Percentiles rank a stretch among this genome's conserved stretches.
phyloP scores from a whole-genome alignment of 2,888 invertebrate genomes.

The Epinotia nisella region DNA sequence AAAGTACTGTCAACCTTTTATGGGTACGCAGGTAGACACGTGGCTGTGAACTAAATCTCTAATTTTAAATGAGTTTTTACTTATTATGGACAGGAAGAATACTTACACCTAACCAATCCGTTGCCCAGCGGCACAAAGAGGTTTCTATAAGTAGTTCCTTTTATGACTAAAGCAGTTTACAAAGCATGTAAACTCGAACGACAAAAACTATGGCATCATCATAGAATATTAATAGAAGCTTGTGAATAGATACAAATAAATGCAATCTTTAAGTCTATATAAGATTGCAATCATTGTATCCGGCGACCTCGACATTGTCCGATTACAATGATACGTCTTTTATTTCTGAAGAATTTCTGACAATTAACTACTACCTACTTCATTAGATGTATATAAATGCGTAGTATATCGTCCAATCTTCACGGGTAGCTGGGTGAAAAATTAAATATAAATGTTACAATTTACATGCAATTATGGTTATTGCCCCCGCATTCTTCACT shows the following conservation, averaged over 20 bases:
- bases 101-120: background rate
- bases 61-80: conserved; percentile 15
- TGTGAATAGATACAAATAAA: conserved; percentile 10
- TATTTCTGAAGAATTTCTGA: background rate
- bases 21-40: conserved; percentile 11
- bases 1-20: conserved; percentile 28
- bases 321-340: conserved; percentile 9
- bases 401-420: conserved; percentile 19
- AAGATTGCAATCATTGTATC: conserved; percentile 9
- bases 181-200: conserved; percentile 9
- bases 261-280: background rate
- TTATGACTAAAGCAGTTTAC: conserved; percentile 3
- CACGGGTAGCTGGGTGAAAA: conserved; percentile 11
- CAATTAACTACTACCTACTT: background rate
- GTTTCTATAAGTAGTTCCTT: conserved; percentile 12
- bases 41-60: conserved; percentile 13
- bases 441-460: background rate
- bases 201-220: conserved; percentile 23
- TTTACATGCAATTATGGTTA: background rate
- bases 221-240: conserved; percentile 14
- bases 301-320: conserved; percentile 17
- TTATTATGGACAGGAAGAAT: conserved; percentile 17
- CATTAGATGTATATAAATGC: background rate
- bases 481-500: background rate
- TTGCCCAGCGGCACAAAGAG: conserved; percentile 1